Conservation (phyloP, 92 coral and sea anemone genomes). For the Epizoanthus ramosus region DNA sequence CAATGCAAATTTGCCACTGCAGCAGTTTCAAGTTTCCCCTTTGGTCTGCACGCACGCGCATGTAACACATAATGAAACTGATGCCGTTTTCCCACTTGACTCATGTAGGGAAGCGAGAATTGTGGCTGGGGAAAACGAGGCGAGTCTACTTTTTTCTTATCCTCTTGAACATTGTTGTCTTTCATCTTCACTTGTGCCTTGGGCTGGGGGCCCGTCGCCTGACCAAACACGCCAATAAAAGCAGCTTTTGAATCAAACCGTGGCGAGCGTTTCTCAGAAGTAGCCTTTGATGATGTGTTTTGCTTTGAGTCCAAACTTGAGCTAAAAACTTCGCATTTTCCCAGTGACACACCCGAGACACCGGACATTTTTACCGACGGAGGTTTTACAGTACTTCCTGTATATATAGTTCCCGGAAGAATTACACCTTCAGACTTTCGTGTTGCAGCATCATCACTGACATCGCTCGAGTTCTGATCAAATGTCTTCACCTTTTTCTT, state of each 20-base stretch:
- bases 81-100: conserved; percentile 58
- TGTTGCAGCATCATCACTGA: conserved; percentile 48
- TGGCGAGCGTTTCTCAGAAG: background rate
- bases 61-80: conserved; percentile 79
- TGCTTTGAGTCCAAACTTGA: conserved; percentile 30
- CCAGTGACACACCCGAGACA: conserved; percentile 27
- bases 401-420: conserved; percentile 61
- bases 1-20: conserved; percentile 55
- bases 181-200: conserved; percentile 16
- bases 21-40: conserved; percentile 54
- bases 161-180: background rate
- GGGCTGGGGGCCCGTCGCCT: conserved; percentile 67
- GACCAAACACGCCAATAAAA: conserved; percentile 69
- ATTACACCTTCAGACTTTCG: conserved; percentile 29
- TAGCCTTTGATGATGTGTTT: background rate
- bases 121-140: conserved; percentile 20
- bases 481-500: conserved; percentile 24
- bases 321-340: conserved; percentile 60
- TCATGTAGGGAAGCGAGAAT: conserved; percentile 66
- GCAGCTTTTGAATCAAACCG: conserved; percentile 7
- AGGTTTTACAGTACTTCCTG: conserved; percentile 65
- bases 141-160: conserved; percentile 14
- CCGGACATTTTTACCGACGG: conserved; percentile 31
- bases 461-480: conserved; percentile 22
- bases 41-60: conserved; percentile 85